A percentile compares a stretch with the other conserved stretches of the same genome.
These are phyloP conservation scores for Fringilla coelebs DNA, from an alignment of 2,797 vertebrate genomes.

Conservation along the genomic window DNA sequence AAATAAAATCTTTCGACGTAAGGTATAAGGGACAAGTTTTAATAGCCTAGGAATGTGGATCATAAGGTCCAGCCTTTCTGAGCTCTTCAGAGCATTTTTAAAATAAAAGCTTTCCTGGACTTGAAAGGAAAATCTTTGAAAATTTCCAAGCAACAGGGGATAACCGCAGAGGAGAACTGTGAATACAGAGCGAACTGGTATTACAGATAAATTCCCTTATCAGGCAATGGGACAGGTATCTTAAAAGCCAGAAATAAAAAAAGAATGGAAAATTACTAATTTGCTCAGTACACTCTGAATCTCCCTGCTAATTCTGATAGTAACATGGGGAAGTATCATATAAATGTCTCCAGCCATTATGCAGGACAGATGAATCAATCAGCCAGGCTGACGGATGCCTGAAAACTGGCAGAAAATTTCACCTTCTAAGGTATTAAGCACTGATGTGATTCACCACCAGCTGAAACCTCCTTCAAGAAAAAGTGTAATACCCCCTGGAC, in stretches of 20 bases:
- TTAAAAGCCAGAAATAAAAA: background rate
- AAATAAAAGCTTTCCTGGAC: slow-evolving; percentile 39
- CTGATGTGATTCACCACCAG: background rate
- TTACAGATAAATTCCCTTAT: slow-evolving; percentile 16
- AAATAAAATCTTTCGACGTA: background rate
- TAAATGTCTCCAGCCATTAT: background rate
- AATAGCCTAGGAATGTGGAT: background rate
- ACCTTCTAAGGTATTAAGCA: background rate
- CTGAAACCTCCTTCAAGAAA: background rate
- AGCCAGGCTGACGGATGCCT: background rate
- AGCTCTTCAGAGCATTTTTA: slow-evolving; percentile 7
- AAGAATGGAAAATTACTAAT: background rate
- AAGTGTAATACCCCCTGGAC: background rate
- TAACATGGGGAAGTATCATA: background rate
- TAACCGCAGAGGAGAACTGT: background rate
- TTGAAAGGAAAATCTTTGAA: slow-evolving; percentile 25
- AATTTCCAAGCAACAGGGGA: slow-evolving; percentile 7
- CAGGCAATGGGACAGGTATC: background rate
- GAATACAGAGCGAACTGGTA: background rate
- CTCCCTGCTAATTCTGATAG: background rate
- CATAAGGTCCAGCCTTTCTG: background rate
- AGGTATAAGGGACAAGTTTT: background rate
- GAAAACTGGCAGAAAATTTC: background rate
- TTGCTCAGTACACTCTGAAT: background rate
- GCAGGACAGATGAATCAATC: background rate